These are phyloP conservation scores for Cephus sareptanus DNA, from an alignment of 2,888 invertebrate genomes.

Conservation along the genomic window DNA sequence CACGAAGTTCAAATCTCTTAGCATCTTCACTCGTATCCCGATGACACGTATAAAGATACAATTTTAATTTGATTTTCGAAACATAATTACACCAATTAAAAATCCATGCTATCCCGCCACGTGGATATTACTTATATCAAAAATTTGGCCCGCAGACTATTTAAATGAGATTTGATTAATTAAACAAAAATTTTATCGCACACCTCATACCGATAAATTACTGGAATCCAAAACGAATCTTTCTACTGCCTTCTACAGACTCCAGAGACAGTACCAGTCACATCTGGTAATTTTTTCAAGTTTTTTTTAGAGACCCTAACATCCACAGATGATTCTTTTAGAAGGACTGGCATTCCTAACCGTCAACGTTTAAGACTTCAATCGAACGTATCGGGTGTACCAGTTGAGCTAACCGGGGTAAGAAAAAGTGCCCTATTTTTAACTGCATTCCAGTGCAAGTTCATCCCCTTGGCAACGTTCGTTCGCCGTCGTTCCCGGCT, in stretches of 20 bases:
- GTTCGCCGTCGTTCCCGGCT: conserved; percentile 18
- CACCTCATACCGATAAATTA: not conserved
- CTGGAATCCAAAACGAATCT: not conserved
- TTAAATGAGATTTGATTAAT: conserved; percentile 27
- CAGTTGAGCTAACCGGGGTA: not conserved
- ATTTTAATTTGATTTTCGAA: not conserved
- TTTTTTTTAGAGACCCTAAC: not conserved
- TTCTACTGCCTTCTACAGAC: not conserved
- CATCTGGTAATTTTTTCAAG: not conserved
- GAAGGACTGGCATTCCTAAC: not conserved
- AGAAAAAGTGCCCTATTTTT: not conserved
- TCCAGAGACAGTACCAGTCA: not conserved
- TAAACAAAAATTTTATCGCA: conserved; percentile 39
- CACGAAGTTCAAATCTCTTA: not conserved
- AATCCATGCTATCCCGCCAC: not conserved
- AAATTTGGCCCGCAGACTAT: not conserved
- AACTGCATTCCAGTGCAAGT: not conserved
- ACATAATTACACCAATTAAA: not conserved
- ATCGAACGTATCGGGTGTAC: not conserved
- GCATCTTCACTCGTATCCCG: not conserved
- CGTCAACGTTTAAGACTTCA: not conserved
- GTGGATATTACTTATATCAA: not conserved
- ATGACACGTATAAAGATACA: not conserved
- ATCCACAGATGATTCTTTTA: not conserved
- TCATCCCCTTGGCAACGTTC: not conserved